A percentile compares a stretch with the other conserved stretches of the same genome.
phyloP scores from a whole-genome alignment of 2,113 vertebrate genomes.

The Alethe castanea region DNA sequence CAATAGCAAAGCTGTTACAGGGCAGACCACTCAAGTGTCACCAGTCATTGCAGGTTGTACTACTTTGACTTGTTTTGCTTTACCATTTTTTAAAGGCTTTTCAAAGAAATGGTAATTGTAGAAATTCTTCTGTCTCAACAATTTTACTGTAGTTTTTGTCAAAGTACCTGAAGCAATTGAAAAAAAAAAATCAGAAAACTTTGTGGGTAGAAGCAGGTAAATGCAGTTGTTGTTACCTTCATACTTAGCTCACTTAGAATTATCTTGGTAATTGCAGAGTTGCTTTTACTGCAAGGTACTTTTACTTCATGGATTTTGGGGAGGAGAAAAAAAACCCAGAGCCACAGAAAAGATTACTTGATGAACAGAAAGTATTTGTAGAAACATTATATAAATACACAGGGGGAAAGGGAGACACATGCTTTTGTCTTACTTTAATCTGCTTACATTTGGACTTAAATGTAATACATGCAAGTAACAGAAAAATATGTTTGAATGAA shows the following conservation, averaged over 20 bases:
- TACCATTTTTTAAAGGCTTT: neutral
- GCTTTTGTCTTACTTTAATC: neutral
- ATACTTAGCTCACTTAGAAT: neutral
- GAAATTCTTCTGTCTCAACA: neutral
- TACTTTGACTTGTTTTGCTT: constrained; percentile 59
- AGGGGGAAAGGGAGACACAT: neutral
- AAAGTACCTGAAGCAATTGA: neutral
- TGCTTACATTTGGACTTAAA: neutral
- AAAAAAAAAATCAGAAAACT: neutral
- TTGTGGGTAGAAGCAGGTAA: neutral
- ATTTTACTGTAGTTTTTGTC: neutral
- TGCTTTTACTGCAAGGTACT: neutral
- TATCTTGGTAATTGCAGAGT: neutral
- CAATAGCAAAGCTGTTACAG: constrained; percentile 91
- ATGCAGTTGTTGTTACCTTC: neutral
- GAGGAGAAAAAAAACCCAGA: neutral
- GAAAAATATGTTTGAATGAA: neutral
- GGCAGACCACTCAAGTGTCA: constrained; percentile 85
- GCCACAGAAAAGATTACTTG: neutral
- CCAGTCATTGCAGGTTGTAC: constrained; percentile 87
- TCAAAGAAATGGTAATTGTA: neutral
- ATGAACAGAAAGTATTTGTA: neutral
- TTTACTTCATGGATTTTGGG: neutral
- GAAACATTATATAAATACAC: neutral
- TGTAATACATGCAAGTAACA: neutral